These are phyloP conservation scores for Dendroctonus valens DNA, from an alignment of 1,140 invertebrate species.

Conservation along the genomic window DNA sequence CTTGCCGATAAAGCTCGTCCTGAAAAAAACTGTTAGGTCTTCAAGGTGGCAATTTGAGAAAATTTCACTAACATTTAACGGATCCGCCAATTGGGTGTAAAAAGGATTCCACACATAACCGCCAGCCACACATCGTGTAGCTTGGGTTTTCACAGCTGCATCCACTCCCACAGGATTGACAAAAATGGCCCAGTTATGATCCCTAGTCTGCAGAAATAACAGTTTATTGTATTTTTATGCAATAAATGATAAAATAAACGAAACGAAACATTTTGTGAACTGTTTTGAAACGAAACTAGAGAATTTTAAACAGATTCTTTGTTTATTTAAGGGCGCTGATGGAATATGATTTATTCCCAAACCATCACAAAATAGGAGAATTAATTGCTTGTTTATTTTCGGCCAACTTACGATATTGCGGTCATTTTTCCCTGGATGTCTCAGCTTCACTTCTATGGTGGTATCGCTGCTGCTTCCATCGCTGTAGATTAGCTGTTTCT, in stretches of 20 bases:
- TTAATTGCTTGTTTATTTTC: not conserved
- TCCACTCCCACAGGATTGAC: constrained; percentile 93
- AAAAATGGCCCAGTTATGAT: constrained; percentile 91
- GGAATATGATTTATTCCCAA: too few relatives aligned
- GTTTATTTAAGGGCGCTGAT: too few relatives aligned
- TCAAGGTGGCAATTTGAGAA: not conserved
- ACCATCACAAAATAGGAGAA: too few relatives aligned
- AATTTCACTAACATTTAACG: constrained; percentile 70
- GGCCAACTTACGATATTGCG: constrained; percentile 68
- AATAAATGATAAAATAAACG: not conserved
- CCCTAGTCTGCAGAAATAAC: constrained; percentile 60
- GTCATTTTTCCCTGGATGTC: constrained; percentile 81
- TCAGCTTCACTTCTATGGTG: constrained; percentile 81
- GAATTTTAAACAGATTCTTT: too few relatives aligned
- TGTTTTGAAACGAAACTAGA: too few relatives aligned
- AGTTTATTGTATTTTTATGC: constrained; percentile 38
- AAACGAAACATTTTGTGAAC: not conserved
- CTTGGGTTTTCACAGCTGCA: constrained; percentile 75
- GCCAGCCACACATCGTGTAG: constrained; percentile 81
- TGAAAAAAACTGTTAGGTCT: constrained; percentile 45
- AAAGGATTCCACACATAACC: constrained; percentile 94
- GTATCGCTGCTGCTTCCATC: constrained; percentile 88
- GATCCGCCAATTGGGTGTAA: constrained; percentile 85
- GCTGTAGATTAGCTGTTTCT: constrained; percentile 82
- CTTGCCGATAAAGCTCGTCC: constrained; percentile 79